Percentiles rank a stretch among this genome's conserved stretches.
Conservation (phyloP, 2,888 invertebrate species). For the Conomelus anceps region DNA sequence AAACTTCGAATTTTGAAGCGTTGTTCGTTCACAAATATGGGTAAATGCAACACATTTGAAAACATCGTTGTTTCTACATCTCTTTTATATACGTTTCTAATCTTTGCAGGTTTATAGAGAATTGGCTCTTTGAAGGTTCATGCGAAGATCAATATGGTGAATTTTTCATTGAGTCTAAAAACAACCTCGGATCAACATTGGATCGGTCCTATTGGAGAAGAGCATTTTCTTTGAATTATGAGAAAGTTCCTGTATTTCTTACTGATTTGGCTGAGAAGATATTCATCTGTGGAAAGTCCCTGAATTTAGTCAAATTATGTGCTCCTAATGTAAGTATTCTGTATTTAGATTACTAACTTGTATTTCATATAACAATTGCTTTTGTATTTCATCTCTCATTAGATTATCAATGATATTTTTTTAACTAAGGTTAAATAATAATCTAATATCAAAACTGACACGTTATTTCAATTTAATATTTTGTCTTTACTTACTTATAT, state of each 20-base stretch:
- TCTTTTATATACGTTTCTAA: neutral
- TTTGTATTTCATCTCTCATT: too few species aligned
- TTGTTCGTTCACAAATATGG: too few species aligned
- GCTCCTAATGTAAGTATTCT: constrained; percentile 17
- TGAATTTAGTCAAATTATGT: constrained; percentile 20
- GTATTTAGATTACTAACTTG: too few species aligned
- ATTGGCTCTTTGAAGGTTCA: constrained; percentile 24
- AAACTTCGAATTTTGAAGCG: too few species aligned
- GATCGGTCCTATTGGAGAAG: constrained; percentile 17
- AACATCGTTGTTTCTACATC: too few species aligned
- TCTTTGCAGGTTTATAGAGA: constrained; percentile 16
- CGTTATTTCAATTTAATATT: too few species aligned
- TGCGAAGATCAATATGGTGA: constrained; percentile 6
- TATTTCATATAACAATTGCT: too few species aligned
- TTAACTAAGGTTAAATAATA: too few species aligned
- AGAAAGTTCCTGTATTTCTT: constrained; percentile 16
- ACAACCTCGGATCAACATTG: neutral
- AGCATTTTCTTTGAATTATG: neutral
- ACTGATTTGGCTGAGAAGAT: constrained; percentile 14
- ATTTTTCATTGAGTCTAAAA: constrained; percentile 14
- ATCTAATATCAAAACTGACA: too few species aligned
- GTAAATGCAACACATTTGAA: too few species aligned
- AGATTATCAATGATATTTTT: too few species aligned
- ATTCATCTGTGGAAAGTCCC: constrained; percentile 20
- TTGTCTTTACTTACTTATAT: too few species aligned